Base-by-base conservation (phyloP, 2,888 invertebrate genomes). In the Cataglyphis albicans region DNA sequence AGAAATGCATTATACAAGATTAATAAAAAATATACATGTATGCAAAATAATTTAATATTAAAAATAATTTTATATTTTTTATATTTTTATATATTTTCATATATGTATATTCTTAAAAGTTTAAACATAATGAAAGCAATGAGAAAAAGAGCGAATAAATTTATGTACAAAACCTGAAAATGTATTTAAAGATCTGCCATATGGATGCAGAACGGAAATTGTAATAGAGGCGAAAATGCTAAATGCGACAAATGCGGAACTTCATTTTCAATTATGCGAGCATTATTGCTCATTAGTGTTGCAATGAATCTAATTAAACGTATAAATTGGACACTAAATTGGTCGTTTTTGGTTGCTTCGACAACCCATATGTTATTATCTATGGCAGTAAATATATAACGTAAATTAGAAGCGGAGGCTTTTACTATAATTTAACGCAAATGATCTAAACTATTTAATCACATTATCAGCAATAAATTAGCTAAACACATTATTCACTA, bases 301-400 rank as follows among this genome's bases (percentile, higher is more conserved):
- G 44, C 72, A 80, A 70, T 59, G 35, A 44, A 72, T 59, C 7
- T 70, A 80, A 80, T 80, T 80, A 72, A 80, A 70, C 72, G 78
- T 72, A 72, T 61, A 80, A 80, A 80, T 78, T 59, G 70, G 6
- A 21, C 59, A 18, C 59, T 59, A 25, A 68, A 78, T 80, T 72
- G 44, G 32, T 35, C 72, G 59, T 44, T 80, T 80, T 80, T 72
- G 70, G 25, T 70, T 72, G 72, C 25, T 67, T 61, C 59, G 25
- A 67, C 25, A 59, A 59, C 15, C 44, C 48, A 35, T 80, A 25
- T 72, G 72, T 70, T 72, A 80, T 80, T 80, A 72, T 72, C 44
- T 18, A 80, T 12, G 25, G 59, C 0, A 7, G 52, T 12, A 80
- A 80, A 80, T 72, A 80, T 72, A 61, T 38, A 61, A 59, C 25